Base-by-base conservation (phyloP, 23 tunicate species). In the Diplosoma virens region DNA sequence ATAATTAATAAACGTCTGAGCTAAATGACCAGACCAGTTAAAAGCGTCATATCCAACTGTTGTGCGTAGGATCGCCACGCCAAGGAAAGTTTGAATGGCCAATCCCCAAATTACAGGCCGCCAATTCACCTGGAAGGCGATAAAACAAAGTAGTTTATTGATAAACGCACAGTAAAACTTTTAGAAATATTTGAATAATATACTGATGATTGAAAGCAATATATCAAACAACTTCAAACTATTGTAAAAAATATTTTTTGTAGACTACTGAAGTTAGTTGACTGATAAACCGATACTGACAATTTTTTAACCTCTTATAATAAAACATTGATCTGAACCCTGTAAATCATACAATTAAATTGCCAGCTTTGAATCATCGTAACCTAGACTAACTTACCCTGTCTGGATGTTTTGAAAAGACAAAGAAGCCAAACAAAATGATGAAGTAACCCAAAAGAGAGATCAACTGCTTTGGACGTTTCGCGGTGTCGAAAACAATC, bases 51-150 rank as follows among this genome's bases (percentile, higher is more conserved):
- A 87, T 21, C 86, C 94, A 25, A 70, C 82, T 34, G 33, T 34
- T 30, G 86, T 81, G 33, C 94, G 58, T 11, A 87, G 69, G 32
- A 87, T 37, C 21, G 81, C 30, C 1, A 77, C 17, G 2, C 79
- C 94, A 0, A 87, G 45, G 25, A 28, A 54, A 5, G 81, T 32
- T 37, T 87, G 94, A 37, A 87, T 74, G 22, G 52, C 59, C 52
- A 67, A 75, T 16, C 86, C 94, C 86, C 94, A 81, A 26, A 87
- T 16, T 7, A 87, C 94, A 1, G 94, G 82, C 25, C 87, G 36
- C 75, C 80, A 87, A 2, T n/a, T 66, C 3, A 83, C 73, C 77
- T 83, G n/a, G n/a, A n/a, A n/a, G n/a, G n/a, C n/a, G n/a, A n/a
- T n/a, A n/a, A n/a, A n/a, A n/a, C n/a, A n/a, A n/a, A n/a, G n/a